Base-by-base conservation (phyloP, 92 coral and sea anemone genomes). In the Meandrina meandrites region DNA sequence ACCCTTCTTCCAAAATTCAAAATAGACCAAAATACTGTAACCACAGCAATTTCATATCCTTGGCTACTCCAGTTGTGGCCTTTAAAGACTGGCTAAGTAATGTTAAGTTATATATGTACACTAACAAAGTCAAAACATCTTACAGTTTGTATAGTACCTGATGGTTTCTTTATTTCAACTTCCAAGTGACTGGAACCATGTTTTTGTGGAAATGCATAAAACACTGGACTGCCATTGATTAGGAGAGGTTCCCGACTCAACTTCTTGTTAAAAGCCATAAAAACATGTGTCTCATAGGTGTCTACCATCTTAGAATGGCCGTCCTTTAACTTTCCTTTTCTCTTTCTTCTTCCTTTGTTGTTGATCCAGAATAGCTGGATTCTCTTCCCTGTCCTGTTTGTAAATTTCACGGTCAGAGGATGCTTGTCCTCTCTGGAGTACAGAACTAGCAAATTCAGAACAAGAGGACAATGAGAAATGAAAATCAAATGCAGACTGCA, bases 371-470 rank as follows among this genome's bases (percentile, higher is more conserved):
- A 95, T 35, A 97, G 80, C 51, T 80, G 47, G 72, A 93, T 94
- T 62, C 93, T 95, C 75, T 87, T 92, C 28, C 94, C 99, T 28
- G 99, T 87, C 54, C 90, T 90, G 90, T 97, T 97, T 50, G 91
- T 88, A 89, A 97, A 97, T 82, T 86, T 93, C 37, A 96, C 94
- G n/a, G 91, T 89, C 86, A 97, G 13, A 6, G 92, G 96, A 48
- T 91, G 93, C 57, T 91, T 91, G 76, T 94, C 90, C 45, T 91
- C 96, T 75, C 74, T 90, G 42, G 99, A 93, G 76, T 94, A 81
- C 72, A 94, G 86, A 35, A 95, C 99, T 96, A 36, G 64, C 30
- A 32, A 70, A 81, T 40, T 21, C 57, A 73, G 7, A 83, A 31
- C 8, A 30, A 81, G 16, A 42, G 30, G 53, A 14, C 68, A 21